phyloP scores from a whole-genome alignment of 2,888 invertebrate species.

The Eupeodes latifasciatus region DNA sequence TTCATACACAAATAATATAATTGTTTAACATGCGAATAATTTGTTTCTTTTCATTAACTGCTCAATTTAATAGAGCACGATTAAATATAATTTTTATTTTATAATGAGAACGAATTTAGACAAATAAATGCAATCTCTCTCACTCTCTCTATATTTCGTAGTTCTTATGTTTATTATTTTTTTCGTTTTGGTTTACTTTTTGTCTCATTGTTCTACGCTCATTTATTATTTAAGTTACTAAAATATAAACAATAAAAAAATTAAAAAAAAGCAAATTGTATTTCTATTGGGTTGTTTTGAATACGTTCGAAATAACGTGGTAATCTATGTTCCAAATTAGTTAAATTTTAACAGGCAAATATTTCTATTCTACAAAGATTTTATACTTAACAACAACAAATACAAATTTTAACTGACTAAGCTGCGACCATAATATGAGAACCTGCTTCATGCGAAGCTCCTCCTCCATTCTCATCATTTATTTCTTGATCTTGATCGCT shows the following conservation, averaged over 20 bases:
- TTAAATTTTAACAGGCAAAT: too few relatives aligned
- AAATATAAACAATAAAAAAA: conserved; percentile 54
- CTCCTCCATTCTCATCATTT: conserved; percentile 2
- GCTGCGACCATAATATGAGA: conserved; percentile 48
- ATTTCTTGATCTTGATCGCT: conserved; percentile 5
- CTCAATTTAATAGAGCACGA: conserved; percentile 27
- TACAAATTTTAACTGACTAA: not conserved
- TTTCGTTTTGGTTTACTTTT: conserved; percentile 49
- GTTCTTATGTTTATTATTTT: conserved; percentile 34
- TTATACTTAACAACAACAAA: conserved; percentile 34
- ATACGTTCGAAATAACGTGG: too few relatives aligned
- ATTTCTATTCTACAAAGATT: too few relatives aligned
- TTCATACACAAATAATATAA: conserved; percentile 9
- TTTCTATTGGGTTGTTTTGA: not conserved
- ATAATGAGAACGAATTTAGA: conserved; percentile 56
- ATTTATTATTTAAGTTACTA: conserved; percentile 62
- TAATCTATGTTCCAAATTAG: too few relatives aligned
- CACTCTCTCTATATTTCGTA: conserved; percentile 27
- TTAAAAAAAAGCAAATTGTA: not conserved
- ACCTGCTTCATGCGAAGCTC: conserved; percentile 19
- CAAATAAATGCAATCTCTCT: conserved; percentile 56
- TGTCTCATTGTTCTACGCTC: conserved; percentile 44
- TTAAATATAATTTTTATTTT: conserved; percentile 19
- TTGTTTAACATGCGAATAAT: conserved; percentile 26
- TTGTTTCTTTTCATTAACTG: conserved; percentile 18